Percentiles rank a stretch among this genome's conserved stretches.
Conservation (phyloP, 2,797 vertebrate species). For the Eurystomus glaucurus region DNA sequence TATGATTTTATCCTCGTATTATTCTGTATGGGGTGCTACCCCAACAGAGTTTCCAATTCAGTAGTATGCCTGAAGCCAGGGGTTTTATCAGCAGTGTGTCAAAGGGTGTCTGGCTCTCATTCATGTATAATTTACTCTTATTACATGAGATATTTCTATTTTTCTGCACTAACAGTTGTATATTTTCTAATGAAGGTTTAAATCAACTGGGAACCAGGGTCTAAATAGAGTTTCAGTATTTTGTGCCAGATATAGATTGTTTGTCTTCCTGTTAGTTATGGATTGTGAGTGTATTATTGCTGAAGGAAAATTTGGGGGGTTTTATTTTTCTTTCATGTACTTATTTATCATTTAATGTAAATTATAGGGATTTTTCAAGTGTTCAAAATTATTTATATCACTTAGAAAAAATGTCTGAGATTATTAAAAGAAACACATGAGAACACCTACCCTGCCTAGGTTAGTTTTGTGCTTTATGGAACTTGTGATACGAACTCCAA, state of each 20-base stretch:
- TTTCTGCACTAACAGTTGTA: conserved; percentile 67
- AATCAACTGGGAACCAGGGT: conserved; percentile 67
- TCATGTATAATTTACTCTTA: conserved; percentile 69
- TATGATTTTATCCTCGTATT: conserved; percentile 45
- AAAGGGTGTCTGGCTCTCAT: conserved; percentile 68
- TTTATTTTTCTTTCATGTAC: conserved; percentile 29
- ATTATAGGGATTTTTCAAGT: conserved; percentile 19
- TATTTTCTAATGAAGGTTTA: conserved; percentile 74
- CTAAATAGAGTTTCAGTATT: conserved; percentile 56
- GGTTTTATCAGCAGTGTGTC: conserved; percentile 56
- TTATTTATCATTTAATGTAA: conserved; percentile 34
- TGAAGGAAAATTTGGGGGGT: neutral
- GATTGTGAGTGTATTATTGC: conserved; percentile 52
- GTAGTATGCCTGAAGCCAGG: conserved; percentile 56
- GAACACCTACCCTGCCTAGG: neutral
- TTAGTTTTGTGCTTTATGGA: neutral
- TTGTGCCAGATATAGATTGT: conserved; percentile 59
- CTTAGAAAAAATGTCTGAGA: conserved; percentile 2
- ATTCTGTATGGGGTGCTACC: conserved; percentile 62
- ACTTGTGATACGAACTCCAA: neutral
- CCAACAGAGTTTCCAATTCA: conserved; percentile 67
- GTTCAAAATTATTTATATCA: neutral
- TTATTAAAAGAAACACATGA: conserved; percentile 7
- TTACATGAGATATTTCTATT: conserved; percentile 55
- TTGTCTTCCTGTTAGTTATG: conserved; percentile 68